Conservation (phyloP, 2,797 vertebrate species). For the Cephalopachus bancanus region DNA sequence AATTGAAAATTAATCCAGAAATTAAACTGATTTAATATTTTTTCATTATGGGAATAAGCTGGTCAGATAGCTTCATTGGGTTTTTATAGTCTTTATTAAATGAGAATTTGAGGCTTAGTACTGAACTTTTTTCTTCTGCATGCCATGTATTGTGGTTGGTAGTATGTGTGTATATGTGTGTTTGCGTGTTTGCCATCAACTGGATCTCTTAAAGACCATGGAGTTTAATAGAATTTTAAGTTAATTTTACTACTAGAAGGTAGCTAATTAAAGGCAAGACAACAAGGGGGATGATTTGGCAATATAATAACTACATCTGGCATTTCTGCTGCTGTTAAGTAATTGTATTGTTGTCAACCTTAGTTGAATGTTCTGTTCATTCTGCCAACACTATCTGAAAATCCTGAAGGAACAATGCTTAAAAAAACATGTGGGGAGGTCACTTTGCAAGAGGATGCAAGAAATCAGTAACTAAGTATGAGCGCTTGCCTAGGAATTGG, state of each 20-base stretch:
- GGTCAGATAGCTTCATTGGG: background rate
- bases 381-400: constrained; percentile 8
- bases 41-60: background rate
- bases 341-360: background rate
- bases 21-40: constrained; percentile 14
- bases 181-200: background rate
- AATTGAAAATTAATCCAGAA: constrained; percentile 45
- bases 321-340: constrained; percentile 37
- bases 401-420: background rate
- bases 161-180: background rate
- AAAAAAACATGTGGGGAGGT: background rate
- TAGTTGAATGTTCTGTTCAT: background rate
- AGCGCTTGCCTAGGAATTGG: background rate
- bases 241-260: background rate
- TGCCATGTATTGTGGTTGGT: background rate
- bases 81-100: background rate
- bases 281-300: constrained; percentile 6
- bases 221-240: constrained; percentile 31
- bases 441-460: constrained; percentile 5
- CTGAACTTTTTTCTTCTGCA: background rate
- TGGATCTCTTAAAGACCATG: constrained; percentile 13
- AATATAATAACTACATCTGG: background rate
- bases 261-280: constrained; percentile 8
- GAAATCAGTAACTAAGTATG: background rate
- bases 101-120: background rate